These are phyloP conservation scores for Enteromius afrohamiltoni DNA, from an alignment of 2,797 vertebrate genomes.

Conservation along the genomic window DNA sequence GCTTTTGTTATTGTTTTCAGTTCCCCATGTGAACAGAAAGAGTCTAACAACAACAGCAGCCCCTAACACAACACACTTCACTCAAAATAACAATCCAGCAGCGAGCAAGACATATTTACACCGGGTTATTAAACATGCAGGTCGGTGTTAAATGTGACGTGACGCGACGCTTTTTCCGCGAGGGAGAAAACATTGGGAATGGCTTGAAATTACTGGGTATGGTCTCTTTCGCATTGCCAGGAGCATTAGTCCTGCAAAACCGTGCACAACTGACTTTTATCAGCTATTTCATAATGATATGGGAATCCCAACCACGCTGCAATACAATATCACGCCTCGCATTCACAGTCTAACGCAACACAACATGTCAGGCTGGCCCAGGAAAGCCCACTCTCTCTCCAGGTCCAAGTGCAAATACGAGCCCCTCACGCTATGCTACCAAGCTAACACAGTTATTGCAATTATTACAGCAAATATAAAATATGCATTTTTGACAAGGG, in stretches of 20 bases:
- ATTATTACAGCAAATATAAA: slow-evolving; percentile 31
- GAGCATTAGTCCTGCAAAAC: slow-evolving; percentile 4
- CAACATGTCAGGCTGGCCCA: slow-evolving; percentile 27
- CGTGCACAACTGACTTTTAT: background rate
- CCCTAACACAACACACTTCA: background rate
- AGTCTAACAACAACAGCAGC: slow-evolving; percentile 3
- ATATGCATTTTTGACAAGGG: background rate
- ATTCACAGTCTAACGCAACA: slow-evolving; percentile 7
- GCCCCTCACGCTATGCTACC: slow-evolving; percentile 54
- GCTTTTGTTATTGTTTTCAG: slow-evolving; percentile 43
- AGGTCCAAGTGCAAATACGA: background rate
- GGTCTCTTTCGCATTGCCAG: slow-evolving; percentile 16
- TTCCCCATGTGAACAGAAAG: slow-evolving; percentile 42
- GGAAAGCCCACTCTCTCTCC: slow-evolving; percentile 21
- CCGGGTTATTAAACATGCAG: background rate
- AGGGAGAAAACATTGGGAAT: slow-evolving; percentile 11
- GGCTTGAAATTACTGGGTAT: background rate
- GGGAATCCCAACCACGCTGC: slow-evolving; percentile 25
- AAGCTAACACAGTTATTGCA: slow-evolving; percentile 62
- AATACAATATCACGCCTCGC: slow-evolving; percentile 12
- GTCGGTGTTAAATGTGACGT: background rate
- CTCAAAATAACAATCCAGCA: background rate
- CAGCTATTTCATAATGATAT: slow-evolving; percentile 20
- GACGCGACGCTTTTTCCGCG: slow-evolving; percentile 6
- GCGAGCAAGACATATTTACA: background rate